phyloP scores from a whole-genome alignment of 2,888 invertebrate species.

The Cephus sareptanus region DNA sequence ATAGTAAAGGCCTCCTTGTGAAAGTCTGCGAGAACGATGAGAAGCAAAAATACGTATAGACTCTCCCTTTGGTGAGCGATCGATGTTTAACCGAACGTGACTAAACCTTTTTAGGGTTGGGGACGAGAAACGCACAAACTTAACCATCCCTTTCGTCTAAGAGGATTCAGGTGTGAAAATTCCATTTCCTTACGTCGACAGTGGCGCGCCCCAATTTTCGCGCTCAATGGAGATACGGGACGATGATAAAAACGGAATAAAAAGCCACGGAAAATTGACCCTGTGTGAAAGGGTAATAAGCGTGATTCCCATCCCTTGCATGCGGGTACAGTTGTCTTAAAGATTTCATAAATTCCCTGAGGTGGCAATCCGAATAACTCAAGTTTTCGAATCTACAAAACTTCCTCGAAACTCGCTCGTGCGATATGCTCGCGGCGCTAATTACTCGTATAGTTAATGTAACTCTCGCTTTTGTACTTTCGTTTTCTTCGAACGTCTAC shows the following conservation, averaged over 20 bases:
- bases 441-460: not conserved
- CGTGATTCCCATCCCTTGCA: not conserved
- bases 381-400: not conserved
- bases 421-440: not conserved
- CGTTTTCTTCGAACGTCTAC: not conserved
- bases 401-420: not conserved
- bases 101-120: constrained; percentile 47
- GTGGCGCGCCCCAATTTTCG: constrained; percentile 31
- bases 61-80: not conserved
- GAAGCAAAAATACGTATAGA: too few species aligned
- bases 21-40: not conserved
- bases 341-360: not conserved
- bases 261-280: not conserved
- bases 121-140: constrained; percentile 8
- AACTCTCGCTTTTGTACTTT: not conserved
- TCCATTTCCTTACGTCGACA: constrained; percentile 46
- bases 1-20: not conserved
- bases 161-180: constrained; percentile 53
- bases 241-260: not conserved
- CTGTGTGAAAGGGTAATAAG: not conserved
- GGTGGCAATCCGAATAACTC: not conserved
- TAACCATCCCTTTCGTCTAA: constrained; percentile 31
- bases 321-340: not conserved
- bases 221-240: not conserved
- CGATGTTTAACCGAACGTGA: constrained; percentile 57